Conservation (phyloP, 2,113 vertebrate genomes). For the Aspiorhynchus laticeps region DNA sequence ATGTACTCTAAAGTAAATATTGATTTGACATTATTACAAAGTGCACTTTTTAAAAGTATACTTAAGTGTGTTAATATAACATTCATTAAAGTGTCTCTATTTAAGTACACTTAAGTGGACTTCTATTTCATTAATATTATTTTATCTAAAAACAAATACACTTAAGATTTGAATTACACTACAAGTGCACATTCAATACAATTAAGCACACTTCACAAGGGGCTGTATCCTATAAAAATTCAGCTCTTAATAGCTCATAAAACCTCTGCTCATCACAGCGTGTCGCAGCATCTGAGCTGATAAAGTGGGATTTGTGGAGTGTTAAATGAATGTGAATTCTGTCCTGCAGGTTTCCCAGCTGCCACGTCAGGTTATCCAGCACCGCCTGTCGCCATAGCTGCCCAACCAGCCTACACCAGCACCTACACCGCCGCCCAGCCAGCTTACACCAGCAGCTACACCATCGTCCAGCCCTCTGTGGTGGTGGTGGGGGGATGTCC, state of each 20-base stretch:
- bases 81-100: too few species aligned
- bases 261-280: background rate
- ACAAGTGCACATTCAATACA: background rate
- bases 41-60: background rate
- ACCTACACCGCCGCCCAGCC: slow-evolving; percentile 82
- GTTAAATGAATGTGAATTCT: background rate
- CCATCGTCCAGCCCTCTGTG: slow-evolving; percentile 92
- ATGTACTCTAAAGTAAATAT: too few species aligned
- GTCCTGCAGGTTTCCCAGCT: slow-evolving; percentile 29
- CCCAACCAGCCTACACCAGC: slow-evolving; percentile 77
- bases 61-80: background rate
- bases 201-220: background rate
- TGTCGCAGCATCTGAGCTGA: background rate
- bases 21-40: too few species aligned
- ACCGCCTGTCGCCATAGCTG: slow-evolving; percentile 67
- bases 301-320: background rate
- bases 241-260: background rate
- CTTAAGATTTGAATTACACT: background rate
- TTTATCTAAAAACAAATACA: background rate
- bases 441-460: slow-evolving; percentile 78
- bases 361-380: slow-evolving; percentile 70
- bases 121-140: background rate
- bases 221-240: background rate
- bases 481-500: slow-evolving; percentile 97
- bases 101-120: background rate